These are phyloP conservation scores for Salpingus planirostris DNA, from an alignment of 2,888 invertebrate genomes.

Conservation along the genomic window DNA sequence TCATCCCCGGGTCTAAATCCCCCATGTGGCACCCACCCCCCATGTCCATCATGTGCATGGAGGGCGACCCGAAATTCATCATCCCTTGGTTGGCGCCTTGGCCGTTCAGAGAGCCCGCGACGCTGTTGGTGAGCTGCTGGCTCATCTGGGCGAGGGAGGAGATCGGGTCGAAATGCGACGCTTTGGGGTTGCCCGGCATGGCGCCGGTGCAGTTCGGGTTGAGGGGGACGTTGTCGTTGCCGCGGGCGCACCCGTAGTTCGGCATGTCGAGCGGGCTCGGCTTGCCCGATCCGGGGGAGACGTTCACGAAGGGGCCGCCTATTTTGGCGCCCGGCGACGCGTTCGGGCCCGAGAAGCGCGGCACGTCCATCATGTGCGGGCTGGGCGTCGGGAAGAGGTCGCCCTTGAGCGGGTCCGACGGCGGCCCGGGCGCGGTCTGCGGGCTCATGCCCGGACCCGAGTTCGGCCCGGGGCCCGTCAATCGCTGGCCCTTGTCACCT, in stretches of 20 bases:
- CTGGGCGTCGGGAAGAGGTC: slow-evolving; percentile 38
- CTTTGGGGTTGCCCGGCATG: slow-evolving; percentile 51
- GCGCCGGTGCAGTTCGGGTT: slow-evolving; percentile 55
- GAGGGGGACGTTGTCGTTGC: slow-evolving; percentile 55
- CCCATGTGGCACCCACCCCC: slow-evolving; percentile 37
- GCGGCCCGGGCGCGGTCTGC: slow-evolving; percentile 38
- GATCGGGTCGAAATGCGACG: slow-evolving; percentile 81
- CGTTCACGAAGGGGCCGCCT: slow-evolving; percentile 39
- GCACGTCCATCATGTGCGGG: slow-evolving; percentile 42
- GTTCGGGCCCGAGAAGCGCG: slow-evolving; percentile 44
- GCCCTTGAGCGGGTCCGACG: slow-evolving; percentile 36
- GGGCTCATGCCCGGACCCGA: slow-evolving; percentile 37
- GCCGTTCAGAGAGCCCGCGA: slow-evolving; percentile 51
- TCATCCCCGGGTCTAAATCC: slow-evolving; percentile 37
- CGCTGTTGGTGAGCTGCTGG: slow-evolving; percentile 78
- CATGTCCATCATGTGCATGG: slow-evolving; percentile 43
- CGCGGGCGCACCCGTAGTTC: slow-evolving; percentile 41
- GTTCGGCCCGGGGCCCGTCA: slow-evolving; percentile 30
- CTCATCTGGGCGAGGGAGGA: slow-evolving; percentile 93
- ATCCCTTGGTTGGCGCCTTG: slow-evolving; percentile 47
- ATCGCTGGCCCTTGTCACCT: slow-evolving; percentile 36
- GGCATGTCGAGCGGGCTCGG: slow-evolving; percentile 36
- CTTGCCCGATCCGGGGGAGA: slow-evolving; percentile 39
- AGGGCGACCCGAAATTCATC: slow-evolving; percentile 49
- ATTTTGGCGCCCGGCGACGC: slow-evolving; percentile 39